Evolutionary conservation across 2,797 vertebrate genomes (phyloP).

Genomic region (Eurystomus glaucurus): DNA sequence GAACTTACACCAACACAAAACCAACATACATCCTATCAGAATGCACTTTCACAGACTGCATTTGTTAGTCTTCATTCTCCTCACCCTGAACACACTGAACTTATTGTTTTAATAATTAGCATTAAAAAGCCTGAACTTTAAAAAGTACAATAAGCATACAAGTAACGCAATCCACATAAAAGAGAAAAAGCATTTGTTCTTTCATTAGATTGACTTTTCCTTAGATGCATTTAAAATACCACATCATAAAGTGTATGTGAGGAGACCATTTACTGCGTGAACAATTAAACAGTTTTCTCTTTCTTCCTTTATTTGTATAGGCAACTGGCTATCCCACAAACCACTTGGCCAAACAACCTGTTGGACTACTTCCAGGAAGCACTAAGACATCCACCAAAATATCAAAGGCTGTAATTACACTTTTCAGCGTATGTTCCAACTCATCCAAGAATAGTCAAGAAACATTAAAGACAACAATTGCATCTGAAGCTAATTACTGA

Average conservation of each 20-base stretch:
- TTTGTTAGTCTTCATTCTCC: neutral
- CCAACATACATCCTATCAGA: neutral
- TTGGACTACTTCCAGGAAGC: slow-evolving; percentile 51
- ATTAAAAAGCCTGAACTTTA: slow-evolving; percentile 12
- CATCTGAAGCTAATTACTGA: slow-evolving; percentile 72
- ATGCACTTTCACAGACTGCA: neutral
- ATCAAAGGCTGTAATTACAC: slow-evolving; percentile 63
- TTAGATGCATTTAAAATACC: slow-evolving; percentile 54
- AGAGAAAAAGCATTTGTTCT: slow-evolving; percentile 49
- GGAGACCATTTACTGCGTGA: slow-evolving; percentile 9
- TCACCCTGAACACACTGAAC: neutral
- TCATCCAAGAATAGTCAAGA: slow-evolving; percentile 54
- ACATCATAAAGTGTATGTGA: slow-evolving; percentile 56
- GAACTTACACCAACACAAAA: neutral
- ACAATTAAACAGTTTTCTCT: slow-evolving; percentile 51
- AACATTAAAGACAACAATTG: slow-evolving; percentile 61
- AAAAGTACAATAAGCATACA: slow-evolving; percentile 19
- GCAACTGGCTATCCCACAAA: slow-evolving; percentile 37
- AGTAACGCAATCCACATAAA: slow-evolving; percentile 60
- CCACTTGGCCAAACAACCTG: slow-evolving; percentile 61
- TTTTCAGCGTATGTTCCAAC: slow-evolving; percentile 42
- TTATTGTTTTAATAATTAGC: slow-evolving; percentile 39
- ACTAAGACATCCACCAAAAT: slow-evolving; percentile 28
- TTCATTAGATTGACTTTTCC: slow-evolving; percentile 60
- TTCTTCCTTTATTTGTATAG: slow-evolving; percentile 40